Evolutionary conservation across 2,888 invertebrate genomes (phyloP), one percentile per base, ranked within the genome.

Genomic region (Drosophila fulvimacula): DNA sequence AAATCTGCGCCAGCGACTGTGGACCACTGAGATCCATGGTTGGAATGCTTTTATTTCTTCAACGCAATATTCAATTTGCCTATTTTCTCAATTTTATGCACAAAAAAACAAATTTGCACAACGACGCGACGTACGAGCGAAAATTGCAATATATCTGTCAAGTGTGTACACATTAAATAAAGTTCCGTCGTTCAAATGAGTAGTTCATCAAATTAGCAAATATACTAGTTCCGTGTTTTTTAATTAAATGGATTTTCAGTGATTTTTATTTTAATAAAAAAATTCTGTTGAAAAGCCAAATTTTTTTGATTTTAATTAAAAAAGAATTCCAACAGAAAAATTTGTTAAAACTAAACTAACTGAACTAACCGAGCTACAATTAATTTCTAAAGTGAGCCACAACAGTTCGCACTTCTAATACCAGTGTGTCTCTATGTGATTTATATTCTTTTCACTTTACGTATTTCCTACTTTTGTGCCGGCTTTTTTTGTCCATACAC

Each of bases 11-110:
- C 39, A 94, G 82, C 57, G 92, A 82, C 76, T 92, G 91, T 17
- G 91, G 92, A 81, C 91, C 92, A 55, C 78, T 88, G 30, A 91
- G 91, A 82, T 93, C 93, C 85, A 92, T 89, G 57, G 7, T 69
- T 56, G 60, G 53, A 63, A 57, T 65, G 63, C 6, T 64, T 53
- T 62, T 32, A 46, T 27, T 49, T 44, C 3, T 48, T 17, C 10
- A 39, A 49, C 32, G 7, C 13, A 53, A 38, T 72, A 11, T 46
- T 46, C 2, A 30, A 6, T 51, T 24, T 19, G 36, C 21, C 11
- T 39, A 19, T 51, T 42, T 46, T 24, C 46, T 11, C 1, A 32
- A n/a, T 52, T 34, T 52, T 27, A 3, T 9, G 21, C 52, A 11
- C 46, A 38, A 46, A 27, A 27, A 57, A 53, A 63, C 52, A 60